Evolutionary conservation across 2,888 invertebrate genomes (phyloP).

Genomic region (Galerucella nymphaeae): DNA sequence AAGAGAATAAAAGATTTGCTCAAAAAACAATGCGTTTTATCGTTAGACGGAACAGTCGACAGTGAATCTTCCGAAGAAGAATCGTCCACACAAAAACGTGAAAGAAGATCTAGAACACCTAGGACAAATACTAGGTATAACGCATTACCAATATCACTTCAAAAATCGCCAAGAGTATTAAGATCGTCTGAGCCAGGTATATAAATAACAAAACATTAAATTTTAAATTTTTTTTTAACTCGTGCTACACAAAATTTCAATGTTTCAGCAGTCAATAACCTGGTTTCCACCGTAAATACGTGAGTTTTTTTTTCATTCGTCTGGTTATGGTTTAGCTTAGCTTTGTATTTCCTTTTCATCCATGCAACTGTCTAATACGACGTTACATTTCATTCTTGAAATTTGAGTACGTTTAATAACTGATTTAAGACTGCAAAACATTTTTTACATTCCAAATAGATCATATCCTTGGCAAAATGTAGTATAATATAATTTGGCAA

Average conservation of each 20-base stretch:
- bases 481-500: too few relatives aligned
- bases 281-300: constrained; percentile 36
- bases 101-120: constrained; percentile 16
- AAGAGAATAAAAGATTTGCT: constrained; percentile 3
- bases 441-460: too few relatives aligned
- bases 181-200: neutral
- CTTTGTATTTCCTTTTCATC: constrained; percentile 10
- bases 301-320: constrained; percentile 32
- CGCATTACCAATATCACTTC: constrained; percentile 34
- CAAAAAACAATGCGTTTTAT: neutral
- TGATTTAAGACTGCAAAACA: too few relatives aligned
- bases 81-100: constrained; percentile 1
- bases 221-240: neutral
- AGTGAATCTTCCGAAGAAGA: constrained; percentile 43
- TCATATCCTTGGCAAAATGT: too few relatives aligned
- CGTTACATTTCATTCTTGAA: too few relatives aligned
- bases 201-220: neutral
- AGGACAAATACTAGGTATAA: constrained; percentile 29
- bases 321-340: constrained; percentile 20
- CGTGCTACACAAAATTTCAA: constrained; percentile 15
- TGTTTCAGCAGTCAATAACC: constrained; percentile 42
- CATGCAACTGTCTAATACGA: neutral
- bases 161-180: constrained; percentile 26
- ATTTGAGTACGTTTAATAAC: too few relatives aligned
- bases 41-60: constrained; percentile 44